Base-by-base conservation (phyloP, 2,113 vertebrate genomes). In the Perca schrenkii region DNA sequence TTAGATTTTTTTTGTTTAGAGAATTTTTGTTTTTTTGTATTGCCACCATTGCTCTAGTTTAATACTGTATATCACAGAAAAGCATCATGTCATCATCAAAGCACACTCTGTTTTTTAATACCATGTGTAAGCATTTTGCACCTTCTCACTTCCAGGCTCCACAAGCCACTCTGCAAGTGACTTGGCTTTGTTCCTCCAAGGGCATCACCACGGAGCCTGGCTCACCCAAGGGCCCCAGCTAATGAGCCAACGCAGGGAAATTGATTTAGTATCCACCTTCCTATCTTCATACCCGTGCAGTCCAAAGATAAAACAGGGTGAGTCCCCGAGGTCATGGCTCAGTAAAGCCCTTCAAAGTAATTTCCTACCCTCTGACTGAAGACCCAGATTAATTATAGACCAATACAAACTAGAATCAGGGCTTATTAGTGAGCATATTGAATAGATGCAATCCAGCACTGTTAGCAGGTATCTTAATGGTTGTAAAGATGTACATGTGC, bases 241-340 rank as follows among this genome's bases (percentile, higher is more conserved):
- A 92, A 93, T 91, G 85, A 93, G 85, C 80, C 86, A 84, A 66
- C 22, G 76, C 83, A 86, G 84, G 62, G 34, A 89, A 89, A 93
- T 87, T 88, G 86, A 94, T 93, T 92, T 85, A 81, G 89, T 87
- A 82, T 85, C 75, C 88, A 58, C 79, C 88, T 81, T 68, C 67
- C 78, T 78, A 71, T 91, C 75, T 58, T 71, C 61, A 50, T 80
- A 28, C 54, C 56, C 46, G 57, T 78, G 79, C 79, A 90, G 78
- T 65, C 77, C 78, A 60, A 64, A 92, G 89, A 93, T 92, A 93
- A 92, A 88, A 62, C 80, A 19, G 76, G 73, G 62, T 69, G 70
- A 79, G 63, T 90, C 88, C 79, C 88, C 4, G 0, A 77, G 79
- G 86, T 86, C 54, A 58, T 7, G 62, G 84, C 57, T 88, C 75